A percentile compares a stretch with the other conserved stretches of the same genome.
Conservation (phyloP, 2,113 vertebrate species). For the Nematolebias whitei region DNA sequence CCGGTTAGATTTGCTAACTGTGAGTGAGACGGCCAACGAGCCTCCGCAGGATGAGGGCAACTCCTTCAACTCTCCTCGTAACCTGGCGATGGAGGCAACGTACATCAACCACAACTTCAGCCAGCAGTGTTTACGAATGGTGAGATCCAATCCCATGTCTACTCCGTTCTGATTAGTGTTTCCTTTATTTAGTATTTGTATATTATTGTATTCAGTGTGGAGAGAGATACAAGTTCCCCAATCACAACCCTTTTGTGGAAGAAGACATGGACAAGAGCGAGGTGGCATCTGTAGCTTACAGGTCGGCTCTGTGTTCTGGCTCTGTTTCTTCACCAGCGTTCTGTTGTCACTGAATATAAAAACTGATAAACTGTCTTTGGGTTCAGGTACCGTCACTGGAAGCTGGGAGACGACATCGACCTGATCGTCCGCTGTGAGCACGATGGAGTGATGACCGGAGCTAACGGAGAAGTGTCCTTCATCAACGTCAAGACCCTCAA, state of each 20-base stretch:
- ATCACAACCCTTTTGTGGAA: conserved; percentile 94
- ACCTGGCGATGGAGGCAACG: conserved; percentile 97
- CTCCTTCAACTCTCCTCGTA: conserved; percentile 96
- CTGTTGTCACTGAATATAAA: not conserved
- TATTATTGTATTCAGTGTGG: conserved; percentile 80
- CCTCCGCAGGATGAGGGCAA: conserved; percentile 97
- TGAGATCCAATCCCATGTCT: conserved; percentile 45
- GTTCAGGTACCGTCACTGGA: conserved; percentile 96
- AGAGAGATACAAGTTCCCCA: conserved; percentile 94
- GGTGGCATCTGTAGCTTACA: conserved; percentile 96
- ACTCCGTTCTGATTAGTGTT: not conserved
- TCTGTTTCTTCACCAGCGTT: not conserved
- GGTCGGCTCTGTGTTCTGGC: conserved; percentile 67
- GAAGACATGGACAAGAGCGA: conserved; percentile 98
- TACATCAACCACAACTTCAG: conserved; percentile 99
- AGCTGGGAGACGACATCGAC: conserved; percentile 97
- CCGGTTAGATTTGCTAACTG: conserved; percentile 89
- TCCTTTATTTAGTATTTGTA: not conserved
- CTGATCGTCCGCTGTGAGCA: conserved; percentile 97
- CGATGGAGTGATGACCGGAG: conserved; percentile 96
- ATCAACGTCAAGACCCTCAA: conserved; percentile 98
- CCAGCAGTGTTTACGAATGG: conserved; percentile 95
- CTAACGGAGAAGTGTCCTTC: conserved; percentile 97
- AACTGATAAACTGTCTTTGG: not conserved
- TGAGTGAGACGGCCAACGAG: conserved; percentile 98